Conservation (phyloP, 2,797 vertebrate species). For the Myotis planiceps region DNA sequence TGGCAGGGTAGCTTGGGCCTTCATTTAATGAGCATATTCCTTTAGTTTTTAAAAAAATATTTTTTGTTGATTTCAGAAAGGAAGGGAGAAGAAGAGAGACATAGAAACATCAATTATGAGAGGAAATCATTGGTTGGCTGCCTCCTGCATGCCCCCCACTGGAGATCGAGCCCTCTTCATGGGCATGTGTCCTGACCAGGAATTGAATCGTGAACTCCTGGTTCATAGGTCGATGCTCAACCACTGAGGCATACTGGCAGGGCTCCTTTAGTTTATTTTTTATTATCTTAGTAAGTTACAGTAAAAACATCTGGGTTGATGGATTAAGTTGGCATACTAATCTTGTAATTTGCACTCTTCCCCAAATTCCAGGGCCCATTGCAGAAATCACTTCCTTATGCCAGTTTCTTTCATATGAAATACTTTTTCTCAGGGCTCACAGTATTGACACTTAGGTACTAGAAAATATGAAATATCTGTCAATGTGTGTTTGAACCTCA, state of each 20-base stretch:
- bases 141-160: no score
- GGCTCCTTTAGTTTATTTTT: neutral
- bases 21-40: neutral
- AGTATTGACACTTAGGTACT: neutral
- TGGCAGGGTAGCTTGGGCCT: neutral
- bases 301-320: neutral
- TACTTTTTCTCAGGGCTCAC: neutral
- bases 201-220: no score
- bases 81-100: no score
- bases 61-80: no score
- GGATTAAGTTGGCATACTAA: neutral
- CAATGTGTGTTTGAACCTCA: neutral
- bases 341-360: neutral
- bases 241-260: no score
- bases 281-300: neutral
- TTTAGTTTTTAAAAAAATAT: neutral
- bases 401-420: slow-evolving; percentile 8
- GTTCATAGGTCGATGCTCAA: no score
- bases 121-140: no score
- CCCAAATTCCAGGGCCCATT: neutral
- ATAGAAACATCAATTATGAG: no score
- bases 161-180: no score
- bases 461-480: neutral
- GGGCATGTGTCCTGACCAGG: no score
- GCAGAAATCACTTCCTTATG: neutral